Conservation (phyloP, 1,140 invertebrate genomes). For the Maconellicoccus hirsutus region DNA sequence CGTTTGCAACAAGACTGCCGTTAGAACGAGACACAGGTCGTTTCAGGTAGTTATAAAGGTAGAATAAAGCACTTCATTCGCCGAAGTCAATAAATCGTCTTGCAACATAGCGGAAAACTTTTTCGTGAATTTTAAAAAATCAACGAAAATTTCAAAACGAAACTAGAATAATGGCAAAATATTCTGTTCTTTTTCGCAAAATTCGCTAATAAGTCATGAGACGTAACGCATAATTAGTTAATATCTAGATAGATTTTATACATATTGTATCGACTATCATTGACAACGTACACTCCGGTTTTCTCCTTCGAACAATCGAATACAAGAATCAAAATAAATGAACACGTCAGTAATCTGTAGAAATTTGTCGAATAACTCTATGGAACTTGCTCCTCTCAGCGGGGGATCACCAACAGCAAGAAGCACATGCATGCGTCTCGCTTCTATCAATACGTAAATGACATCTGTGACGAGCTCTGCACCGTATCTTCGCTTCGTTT, state of each 20-base stretch:
- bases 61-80: not conserved
- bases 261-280: too few relatives aligned
- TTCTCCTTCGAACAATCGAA: not conserved
- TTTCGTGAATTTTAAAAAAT: not conserved
- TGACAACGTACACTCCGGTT: not conserved
- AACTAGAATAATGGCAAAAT: too few relatives aligned
- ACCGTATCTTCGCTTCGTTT: not conserved
- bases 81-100: too few relatives aligned
- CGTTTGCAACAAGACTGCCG: not conserved
- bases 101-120: not conserved
- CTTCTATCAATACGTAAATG: slow-evolving; percentile 14
- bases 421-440: slow-evolving; percentile 1
- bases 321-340: not conserved
- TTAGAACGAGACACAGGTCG: not conserved
- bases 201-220: too few relatives aligned
- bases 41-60: not conserved
- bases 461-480: slow-evolving; percentile 13
- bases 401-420: slow-evolving; percentile 8
- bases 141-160: too few relatives aligned
- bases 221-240: too few relatives aligned
- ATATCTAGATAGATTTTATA: too few relatives aligned
- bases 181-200: too few relatives aligned
- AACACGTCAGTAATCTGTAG: not conserved
- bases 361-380: not conserved
- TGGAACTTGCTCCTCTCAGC: slow-evolving; percentile 9